These are phyloP conservation scores for Microcebus ravelobensis DNA, from an alignment of 2,113 vertebrate species.

Conservation along the genomic window DNA sequence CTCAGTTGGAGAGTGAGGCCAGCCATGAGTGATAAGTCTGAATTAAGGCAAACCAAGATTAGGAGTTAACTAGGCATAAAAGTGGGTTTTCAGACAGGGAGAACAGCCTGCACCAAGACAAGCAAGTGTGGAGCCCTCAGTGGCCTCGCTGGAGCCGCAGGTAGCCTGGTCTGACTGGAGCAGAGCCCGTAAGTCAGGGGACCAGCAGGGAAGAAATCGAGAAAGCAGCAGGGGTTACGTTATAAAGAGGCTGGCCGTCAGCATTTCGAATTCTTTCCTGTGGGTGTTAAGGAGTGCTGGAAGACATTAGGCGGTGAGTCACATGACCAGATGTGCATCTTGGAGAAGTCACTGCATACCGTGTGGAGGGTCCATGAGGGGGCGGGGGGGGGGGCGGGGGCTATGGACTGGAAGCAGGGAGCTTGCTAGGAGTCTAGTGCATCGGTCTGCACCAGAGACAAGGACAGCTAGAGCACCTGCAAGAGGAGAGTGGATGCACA, in stretches of 20 bases:
- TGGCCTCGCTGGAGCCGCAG: background rate
- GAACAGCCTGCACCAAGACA: background rate
- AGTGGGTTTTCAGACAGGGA: background rate
- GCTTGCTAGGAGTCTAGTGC: background rate
- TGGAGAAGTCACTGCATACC: background rate
- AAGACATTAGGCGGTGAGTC: background rate
- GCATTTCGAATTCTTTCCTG: background rate
- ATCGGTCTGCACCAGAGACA: background rate
- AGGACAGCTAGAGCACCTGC: background rate
- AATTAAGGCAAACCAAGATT: background rate
- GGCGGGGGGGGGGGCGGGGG: no score
- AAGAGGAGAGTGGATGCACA: background rate
- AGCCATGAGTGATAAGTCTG: background rate
- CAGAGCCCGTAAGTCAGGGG: background rate
- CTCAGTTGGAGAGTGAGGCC: background rate
- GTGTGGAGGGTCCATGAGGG: no score
- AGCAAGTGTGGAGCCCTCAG: background rate
- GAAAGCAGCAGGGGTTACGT: background rate
- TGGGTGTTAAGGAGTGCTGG: background rate
- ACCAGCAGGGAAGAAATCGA: background rate
- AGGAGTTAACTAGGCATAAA: background rate
- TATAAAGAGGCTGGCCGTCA: background rate
- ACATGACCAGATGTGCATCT: background rate
- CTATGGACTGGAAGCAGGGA: background rate
- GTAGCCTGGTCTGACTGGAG: background rate